A percentile compares a stretch with the other conserved stretches of the same genome.
These are phyloP conservation scores for Syngnathus scovelli DNA, from an alignment of 2,113 vertebrate species.

Conservation along the genomic window DNA sequence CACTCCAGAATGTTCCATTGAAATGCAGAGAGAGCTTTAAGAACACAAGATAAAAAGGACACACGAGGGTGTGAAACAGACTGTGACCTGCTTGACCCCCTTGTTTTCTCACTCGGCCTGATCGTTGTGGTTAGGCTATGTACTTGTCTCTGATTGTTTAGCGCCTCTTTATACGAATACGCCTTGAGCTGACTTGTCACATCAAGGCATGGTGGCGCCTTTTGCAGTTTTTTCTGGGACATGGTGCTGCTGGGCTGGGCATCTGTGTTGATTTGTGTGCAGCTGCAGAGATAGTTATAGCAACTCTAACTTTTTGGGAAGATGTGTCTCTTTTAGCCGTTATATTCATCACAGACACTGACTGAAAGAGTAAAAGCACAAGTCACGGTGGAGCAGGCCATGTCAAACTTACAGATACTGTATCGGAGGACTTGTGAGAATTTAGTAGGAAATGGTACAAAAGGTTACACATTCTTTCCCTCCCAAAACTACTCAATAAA, in stretches of 20 bases:
- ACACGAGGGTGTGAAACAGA: slow-evolving; percentile 37
- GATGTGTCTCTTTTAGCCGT: slow-evolving; percentile 31
- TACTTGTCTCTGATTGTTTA: slow-evolving; percentile 64
- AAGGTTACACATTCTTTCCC: neutral
- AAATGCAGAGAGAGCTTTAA: slow-evolving; percentile 51
- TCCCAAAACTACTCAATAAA: too few relatives aligned
- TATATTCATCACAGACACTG: slow-evolving; percentile 17
- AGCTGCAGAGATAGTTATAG: slow-evolving; percentile 17
- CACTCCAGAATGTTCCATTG: slow-evolving; percentile 37
- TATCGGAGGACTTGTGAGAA: neutral
- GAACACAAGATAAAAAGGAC: slow-evolving; percentile 33
- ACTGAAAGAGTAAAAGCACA: slow-evolving; percentile 38
- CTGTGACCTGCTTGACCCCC: slow-evolving; percentile 32
- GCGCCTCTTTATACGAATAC: slow-evolving; percentile 63
- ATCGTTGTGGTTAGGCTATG: slow-evolving; percentile 32
- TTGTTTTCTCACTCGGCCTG: slow-evolving; percentile 38
- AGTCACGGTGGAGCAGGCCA: slow-evolving; percentile 14
- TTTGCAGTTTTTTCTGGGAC: slow-evolving; percentile 47
- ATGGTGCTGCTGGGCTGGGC: neutral
- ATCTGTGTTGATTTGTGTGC: slow-evolving; percentile 42
- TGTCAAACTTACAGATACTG: slow-evolving; percentile 1
- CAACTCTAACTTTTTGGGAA: slow-evolving; percentile 9
- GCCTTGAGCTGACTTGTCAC: slow-evolving; percentile 57
- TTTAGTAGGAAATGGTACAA: neutral
- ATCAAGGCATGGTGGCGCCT: slow-evolving; percentile 64